Conservation (phyloP, 2,888 invertebrate genomes). For the Matsumyia berberina region DNA sequence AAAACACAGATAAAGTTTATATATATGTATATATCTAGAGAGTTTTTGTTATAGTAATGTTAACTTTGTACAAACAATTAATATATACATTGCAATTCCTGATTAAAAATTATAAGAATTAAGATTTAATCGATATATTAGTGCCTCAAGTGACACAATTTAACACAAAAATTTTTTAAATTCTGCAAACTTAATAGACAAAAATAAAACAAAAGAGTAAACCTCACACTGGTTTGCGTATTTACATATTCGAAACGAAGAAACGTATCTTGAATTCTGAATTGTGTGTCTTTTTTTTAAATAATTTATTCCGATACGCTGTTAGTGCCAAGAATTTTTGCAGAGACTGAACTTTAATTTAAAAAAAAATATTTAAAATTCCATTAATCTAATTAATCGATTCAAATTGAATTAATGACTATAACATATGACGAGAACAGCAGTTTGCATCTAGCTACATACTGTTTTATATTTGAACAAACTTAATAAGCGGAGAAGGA, state of each 20-base stretch:
- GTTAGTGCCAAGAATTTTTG: constrained; percentile 36
- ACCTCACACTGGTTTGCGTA: too few species aligned
- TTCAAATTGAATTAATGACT: constrained; percentile 55
- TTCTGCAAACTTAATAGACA: constrained; percentile 16
- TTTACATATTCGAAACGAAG: too few species aligned
- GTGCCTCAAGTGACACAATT: constrained; percentile 69
- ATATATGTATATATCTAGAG: constrained; percentile 14
- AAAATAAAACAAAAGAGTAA: neutral
- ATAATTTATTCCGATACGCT: neutral
- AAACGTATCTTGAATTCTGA: too few species aligned
- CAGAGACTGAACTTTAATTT: constrained; percentile 12
- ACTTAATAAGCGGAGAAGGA: neutral
- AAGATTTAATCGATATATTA: constrained; percentile 56
- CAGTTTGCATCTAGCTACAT: constrained; percentile 3
- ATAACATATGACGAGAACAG: neutral
- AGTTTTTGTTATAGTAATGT: constrained; percentile 18
- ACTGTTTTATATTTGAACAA: constrained; percentile 9
- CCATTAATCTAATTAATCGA: constrained; percentile 27
- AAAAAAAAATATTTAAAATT: neutral
- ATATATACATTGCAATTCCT: constrained; percentile 5
- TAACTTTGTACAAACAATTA: constrained; percentile 56
- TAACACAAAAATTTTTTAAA: too few species aligned
- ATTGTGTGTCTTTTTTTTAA: neutral
- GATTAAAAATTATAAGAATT: neutral
- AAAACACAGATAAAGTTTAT: constrained; percentile 22